A percentile compares a stretch with the other conserved stretches of the same genome.
phyloP scores from a whole-genome alignment of 1,140 invertebrate genomes.

The Heterodera carotae region DNA sequence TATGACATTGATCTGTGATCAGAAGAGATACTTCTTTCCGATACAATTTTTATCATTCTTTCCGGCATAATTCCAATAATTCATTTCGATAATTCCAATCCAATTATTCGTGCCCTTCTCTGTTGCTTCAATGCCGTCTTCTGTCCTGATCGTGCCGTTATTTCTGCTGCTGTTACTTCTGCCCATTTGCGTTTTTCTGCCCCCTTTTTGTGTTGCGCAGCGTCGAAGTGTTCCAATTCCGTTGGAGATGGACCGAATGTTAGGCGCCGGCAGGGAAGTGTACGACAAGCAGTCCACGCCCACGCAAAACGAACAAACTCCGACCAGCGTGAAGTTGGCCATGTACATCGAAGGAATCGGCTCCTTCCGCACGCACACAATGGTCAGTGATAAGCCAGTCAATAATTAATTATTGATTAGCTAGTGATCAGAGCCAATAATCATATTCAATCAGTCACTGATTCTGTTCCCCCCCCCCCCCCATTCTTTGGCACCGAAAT shows the following conservation, averaged over 20 bases:
- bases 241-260: conserved; percentile 58
- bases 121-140: neutral
- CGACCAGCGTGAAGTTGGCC: conserved; percentile 59
- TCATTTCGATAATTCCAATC: too few species aligned
- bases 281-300: conserved; percentile 65
- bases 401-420: too few species aligned
- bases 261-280: conserved; percentile 51
- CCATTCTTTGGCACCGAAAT: neutral
- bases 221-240: conserved; percentile 55
- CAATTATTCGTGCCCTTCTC: neutral
- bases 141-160: too few species aligned
- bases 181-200: neutral
- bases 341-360: conserved; percentile 65
- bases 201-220: neutral
- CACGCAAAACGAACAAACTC: conserved; percentile 54
- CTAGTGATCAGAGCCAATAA: too few species aligned
- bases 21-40: too few species aligned
- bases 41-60: too few species aligned
- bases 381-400: too few species aligned
- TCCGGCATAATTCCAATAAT: neutral
- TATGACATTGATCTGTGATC: too few species aligned
- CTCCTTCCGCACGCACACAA: conserved; percentile 61
- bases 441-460: too few species aligned
- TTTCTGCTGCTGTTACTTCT: neutral
- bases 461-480: too few species aligned